Base-by-base conservation (phyloP, 2,888 invertebrate genomes). In the Eustalomyia histrio region DNA sequence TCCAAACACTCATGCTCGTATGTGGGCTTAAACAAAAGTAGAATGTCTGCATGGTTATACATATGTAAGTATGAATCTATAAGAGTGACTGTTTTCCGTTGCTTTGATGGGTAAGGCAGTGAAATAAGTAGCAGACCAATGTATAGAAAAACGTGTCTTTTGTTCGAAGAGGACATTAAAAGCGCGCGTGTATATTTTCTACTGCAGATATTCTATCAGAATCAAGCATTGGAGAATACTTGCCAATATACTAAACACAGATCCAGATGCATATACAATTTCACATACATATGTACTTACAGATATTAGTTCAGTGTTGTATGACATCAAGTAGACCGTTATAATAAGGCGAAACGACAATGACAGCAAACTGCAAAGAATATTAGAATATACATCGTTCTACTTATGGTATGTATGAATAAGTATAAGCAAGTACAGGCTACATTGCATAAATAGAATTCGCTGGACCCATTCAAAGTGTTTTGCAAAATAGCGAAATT, bases 91-190 rank as follows among this genome's bases (percentile, higher is more conserved):
- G 52, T 21, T 50, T 39, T 52, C 39, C 63, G 43, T 43, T 68
- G 52, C 43, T 61, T 58, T 58, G 72, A 80, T 55, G 67, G 58
- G 43, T 7, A 76, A 39, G 43, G 53, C 63, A 63, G 29, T 35
- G 53, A 14, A 63, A 60, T 52, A 72, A 72, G 63, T 55, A 43
- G 63, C 29, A 63, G 63, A 63, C 72, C 63, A 24, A 47, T 55
- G 43, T 72, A 63, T 63, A 63, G 39, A n/a, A 55, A 39, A 68
- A 79, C 76, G 75, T 80, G 80, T 74, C 80, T 79, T 83, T 83
- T 84, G 83, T 84, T 84, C 61, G 69, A 78, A 55, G 80, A 83
- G 83, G 78, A 82, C 76, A 80, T 82, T 83, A 78, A 72, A 69
- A 73, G 73, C 73, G 76, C 63, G 72, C 81, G 72, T 80, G 68